Evolutionary conservation across 2,888 invertebrate genomes (phyloP).

Genomic region (Melanophora roralis): DNA sequence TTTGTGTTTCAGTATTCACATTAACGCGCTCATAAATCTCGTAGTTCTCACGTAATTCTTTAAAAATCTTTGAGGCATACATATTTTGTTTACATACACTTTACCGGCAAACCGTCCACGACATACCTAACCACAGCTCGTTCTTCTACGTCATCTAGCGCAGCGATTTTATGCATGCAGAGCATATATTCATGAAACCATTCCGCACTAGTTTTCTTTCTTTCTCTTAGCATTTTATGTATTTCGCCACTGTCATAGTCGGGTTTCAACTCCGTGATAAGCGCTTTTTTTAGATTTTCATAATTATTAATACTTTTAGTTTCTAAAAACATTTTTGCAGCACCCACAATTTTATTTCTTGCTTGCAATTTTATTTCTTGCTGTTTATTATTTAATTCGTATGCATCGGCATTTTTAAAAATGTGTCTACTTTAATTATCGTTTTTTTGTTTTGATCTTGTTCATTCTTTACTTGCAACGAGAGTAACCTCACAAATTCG

Average conservation of each 20-base stretch:
- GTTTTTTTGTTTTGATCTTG: too few relatives aligned
- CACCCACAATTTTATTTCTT: background rate
- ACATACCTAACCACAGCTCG: conserved; percentile 11
- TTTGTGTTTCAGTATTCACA: too few relatives aligned
- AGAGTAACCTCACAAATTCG: too few relatives aligned
- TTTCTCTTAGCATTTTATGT: conserved; percentile 12
- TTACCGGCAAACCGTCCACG: conserved; percentile 2
- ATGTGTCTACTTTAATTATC: background rate
- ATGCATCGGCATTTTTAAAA: background rate
- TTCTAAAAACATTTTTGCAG: background rate
- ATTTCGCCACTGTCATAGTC: background rate
- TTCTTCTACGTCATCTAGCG: conserved; percentile 28
- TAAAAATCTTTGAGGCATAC: background rate
- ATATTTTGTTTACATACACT: background rate
- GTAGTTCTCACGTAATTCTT: conserved; percentile 17
- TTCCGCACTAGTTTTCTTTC: conserved; percentile 15
- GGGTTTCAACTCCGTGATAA: background rate
- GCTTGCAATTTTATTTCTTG: background rate
- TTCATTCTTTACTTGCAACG: too few relatives aligned
- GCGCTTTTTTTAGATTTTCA: background rate
- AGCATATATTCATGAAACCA: conserved; percentile 23
- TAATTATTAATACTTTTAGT: too few relatives aligned
- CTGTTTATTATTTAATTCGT: background rate
- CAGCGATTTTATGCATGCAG: conserved; percentile 24
- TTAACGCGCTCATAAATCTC: background rate